Conservation (phyloP, 2,888 invertebrate species). For the Molorchus minor region DNA sequence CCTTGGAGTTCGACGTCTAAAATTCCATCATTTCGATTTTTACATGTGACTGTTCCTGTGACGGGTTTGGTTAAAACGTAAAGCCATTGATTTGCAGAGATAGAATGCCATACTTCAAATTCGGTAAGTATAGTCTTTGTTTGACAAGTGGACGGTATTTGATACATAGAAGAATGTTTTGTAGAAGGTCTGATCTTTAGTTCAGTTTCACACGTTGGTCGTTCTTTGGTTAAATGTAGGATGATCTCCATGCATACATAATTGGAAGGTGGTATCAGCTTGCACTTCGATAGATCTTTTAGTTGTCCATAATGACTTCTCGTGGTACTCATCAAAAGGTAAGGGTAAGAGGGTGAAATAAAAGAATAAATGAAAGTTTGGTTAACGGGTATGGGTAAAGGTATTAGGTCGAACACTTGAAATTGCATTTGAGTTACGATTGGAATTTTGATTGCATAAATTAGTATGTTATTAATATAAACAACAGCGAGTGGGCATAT, state of each 20-base stretch:
- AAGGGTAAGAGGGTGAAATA: conserved; percentile 23
- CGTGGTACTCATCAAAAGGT: conserved; percentile 23
- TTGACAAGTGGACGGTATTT: conserved; percentile 4
- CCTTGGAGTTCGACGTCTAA: neutral
- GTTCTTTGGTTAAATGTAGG: conserved; percentile 15
- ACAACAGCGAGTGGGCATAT: conserved; percentile 28
- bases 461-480: conserved; percentile 28
- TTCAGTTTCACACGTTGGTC: conserved; percentile 26
- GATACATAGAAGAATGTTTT: neutral
- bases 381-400: neutral
- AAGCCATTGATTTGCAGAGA: conserved; percentile 10
- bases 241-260: conserved; percentile 13
- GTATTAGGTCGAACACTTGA: conserved; percentile 24
- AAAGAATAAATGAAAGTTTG: conserved; percentile 24
- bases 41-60: conserved; percentile 11
- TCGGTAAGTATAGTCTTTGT: conserved; percentile 6
- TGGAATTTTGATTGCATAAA: conserved; percentile 35
- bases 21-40: neutral
- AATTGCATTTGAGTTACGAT: conserved; percentile 16
- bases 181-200: neutral
- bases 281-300: conserved; percentile 16
- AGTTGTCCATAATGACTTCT: conserved; percentile 19
- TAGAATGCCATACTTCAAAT: conserved; percentile 8
- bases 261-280: neutral
- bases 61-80: neutral